Percentiles rank a stretch among this genome's conserved stretches.
Conservation (phyloP, 2,113 vertebrate genomes). For the Heptranchias perlo region DNA sequence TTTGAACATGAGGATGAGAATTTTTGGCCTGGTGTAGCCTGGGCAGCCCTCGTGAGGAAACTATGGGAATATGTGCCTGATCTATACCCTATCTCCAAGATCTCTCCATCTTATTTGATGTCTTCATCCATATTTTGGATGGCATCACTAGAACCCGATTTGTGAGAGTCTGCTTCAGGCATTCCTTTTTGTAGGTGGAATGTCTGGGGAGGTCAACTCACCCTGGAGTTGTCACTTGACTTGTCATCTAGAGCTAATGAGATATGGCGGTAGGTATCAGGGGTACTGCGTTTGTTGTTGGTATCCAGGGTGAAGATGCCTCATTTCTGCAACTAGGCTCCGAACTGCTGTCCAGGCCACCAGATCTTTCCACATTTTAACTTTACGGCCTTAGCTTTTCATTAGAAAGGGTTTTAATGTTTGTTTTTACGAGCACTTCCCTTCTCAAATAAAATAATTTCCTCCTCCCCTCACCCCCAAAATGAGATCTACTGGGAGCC, state of each 20-base stretch:
- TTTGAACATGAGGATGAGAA: not conserved
- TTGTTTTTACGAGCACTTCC: not conserved
- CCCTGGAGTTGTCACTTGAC: too few species aligned
- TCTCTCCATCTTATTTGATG: not conserved
- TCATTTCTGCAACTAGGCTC: not conserved
- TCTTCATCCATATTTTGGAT: not conserved
- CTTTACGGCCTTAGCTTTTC: too few species aligned
- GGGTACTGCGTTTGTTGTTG: too few species aligned
- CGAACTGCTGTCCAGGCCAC: not conserved
- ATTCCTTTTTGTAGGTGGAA: not conserved
- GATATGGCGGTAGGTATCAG: not conserved
- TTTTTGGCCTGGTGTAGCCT: not conserved
- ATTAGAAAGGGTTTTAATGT: not conserved
- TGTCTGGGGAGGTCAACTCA: too few species aligned
- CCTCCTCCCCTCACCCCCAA: not conserved
- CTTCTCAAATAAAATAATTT: not conserved
- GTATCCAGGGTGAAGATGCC: not conserved
- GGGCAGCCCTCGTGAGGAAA: not conserved
- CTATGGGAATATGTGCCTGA: too few species aligned
- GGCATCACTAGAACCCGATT: not conserved
- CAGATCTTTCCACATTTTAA: not conserved
- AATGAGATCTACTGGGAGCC: not conserved
- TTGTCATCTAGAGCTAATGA: not conserved
- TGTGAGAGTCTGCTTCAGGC: not conserved
- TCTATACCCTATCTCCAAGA: not conserved